Evolutionary conservation across 2,113 vertebrate genomes (phyloP), one percentile per base, ranked within the genome.

Genomic region (Aspidoscelis tigris): DNA sequence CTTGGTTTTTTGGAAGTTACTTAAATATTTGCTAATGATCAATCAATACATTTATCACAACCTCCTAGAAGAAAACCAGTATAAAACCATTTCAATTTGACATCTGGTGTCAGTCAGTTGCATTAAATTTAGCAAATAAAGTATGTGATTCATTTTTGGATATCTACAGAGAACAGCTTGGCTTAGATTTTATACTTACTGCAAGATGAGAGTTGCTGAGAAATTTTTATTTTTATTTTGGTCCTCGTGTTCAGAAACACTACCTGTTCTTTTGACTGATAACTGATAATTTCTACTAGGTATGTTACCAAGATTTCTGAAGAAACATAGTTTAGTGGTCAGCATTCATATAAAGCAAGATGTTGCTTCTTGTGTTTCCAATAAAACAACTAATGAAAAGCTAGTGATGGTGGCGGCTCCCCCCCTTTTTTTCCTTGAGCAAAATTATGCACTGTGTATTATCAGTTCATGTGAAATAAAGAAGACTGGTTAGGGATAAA

Each of bases 281-380:
- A 87, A 66, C 80, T 85, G 81, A 12, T 58, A 71, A 39, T 76
- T 71, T 84, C 64, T 22, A 66, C 20, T 39, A 24, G 22, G 21
- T 73, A 72, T 6, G 83, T 61, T 33, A 66, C n/a, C 79, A 79
- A 84, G 71, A 61, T 20, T 78, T 47, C 79, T 55, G 69, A 89
- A 89, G 82, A 87, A 76, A 86, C 87, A 74, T 53, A 91, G 81
- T 58, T 50, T 64, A 70, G 1, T 84, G 84, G 82, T 87, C 85
- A 81, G 74, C 11, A 61, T 16, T 88, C 3, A 0, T 61, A 69
- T 89, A 92, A 89, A 79, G 26, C n/a, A 81, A 86, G 39, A 18
- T 47, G 4, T 1, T 66, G 64, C 87, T 87, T 82, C 84, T 84
- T 87, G 84, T 71, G 91, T 61, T 53, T 77, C 39, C 18, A 84